These are phyloP conservation scores for Limnephilus lunatus DNA, from an alignment of 2,888 invertebrate genomes.

Conservation along the genomic window DNA sequence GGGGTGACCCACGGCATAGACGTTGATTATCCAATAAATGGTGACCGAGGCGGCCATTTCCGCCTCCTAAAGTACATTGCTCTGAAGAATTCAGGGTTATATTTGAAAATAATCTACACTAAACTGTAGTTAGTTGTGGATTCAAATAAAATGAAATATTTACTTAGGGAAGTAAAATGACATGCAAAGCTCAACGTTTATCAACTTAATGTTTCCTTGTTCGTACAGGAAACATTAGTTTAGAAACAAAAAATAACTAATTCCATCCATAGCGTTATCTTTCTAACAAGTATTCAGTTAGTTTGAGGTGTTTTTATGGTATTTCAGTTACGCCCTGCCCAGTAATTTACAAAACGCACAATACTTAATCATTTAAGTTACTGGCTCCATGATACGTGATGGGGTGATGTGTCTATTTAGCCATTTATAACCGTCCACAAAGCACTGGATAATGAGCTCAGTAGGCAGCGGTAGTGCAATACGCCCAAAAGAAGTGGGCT, in stretches of 20 bases:
- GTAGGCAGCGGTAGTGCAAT: slow-evolving; percentile 17
- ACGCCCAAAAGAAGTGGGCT: slow-evolving; percentile 36
- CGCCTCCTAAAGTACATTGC: too few relatives aligned
- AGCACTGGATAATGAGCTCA: not conserved
- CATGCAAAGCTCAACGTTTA: not conserved
- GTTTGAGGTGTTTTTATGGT: not conserved
- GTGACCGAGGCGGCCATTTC: too few relatives aligned
- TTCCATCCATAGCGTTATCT: not conserved
- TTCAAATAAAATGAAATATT: not conserved
- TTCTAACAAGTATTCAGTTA: not conserved
- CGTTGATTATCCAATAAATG: too few relatives aligned
- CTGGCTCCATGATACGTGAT: not conserved
- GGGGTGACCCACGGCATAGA: too few relatives aligned
- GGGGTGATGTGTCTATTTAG: slow-evolving; percentile 42
- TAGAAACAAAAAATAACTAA: not conserved
- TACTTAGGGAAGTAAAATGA: not conserved
- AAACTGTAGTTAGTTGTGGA: too few relatives aligned
- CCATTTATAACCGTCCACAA: slow-evolving; percentile 22
- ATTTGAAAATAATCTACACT: too few relatives aligned
- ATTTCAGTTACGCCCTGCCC: not conserved
- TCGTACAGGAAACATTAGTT: not conserved
- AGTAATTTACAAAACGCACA: not conserved
- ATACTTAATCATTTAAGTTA: slow-evolving; percentile 3
- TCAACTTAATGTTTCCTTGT: not conserved
- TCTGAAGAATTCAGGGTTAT: too few relatives aligned